Evolutionary conservation across 2,888 invertebrate genomes (phyloP).

Genomic region (Phaedon cochleariae): DNA sequence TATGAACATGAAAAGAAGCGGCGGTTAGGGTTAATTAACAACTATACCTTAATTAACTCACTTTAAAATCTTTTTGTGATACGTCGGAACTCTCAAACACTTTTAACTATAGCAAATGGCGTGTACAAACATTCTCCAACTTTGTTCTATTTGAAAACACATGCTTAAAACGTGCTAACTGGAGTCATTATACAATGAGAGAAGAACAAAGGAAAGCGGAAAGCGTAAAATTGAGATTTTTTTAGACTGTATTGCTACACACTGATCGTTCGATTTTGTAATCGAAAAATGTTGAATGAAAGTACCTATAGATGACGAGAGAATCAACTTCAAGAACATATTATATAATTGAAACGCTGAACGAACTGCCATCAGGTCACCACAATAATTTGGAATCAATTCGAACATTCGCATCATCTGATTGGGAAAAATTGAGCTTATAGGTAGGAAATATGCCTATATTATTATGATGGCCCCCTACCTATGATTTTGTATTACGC

Average conservation of each 20-base stretch:
- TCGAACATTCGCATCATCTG: too few species aligned
- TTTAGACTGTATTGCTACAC: neutral
- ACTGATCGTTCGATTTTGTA: neutral
- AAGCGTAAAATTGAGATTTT: neutral
- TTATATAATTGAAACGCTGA: too few species aligned
- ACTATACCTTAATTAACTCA: constrained; percentile 51
- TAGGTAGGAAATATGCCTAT: too few species aligned
- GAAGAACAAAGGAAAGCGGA: neutral
- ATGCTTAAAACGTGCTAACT: constrained; percentile 9
- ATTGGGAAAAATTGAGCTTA: too few species aligned
- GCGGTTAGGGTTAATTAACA: constrained; percentile 51
- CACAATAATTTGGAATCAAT: too few species aligned
- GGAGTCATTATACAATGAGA: neutral
- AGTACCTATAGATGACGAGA: too few species aligned
- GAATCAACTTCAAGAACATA: too few species aligned
- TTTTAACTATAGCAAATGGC: constrained; percentile 46
- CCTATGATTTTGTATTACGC: too few species aligned
- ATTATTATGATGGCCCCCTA: too few species aligned
- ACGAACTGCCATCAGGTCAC: too few species aligned
- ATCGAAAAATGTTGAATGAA: too few species aligned
- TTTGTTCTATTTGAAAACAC: constrained; percentile 19
- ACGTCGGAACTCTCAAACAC: constrained; percentile 47
- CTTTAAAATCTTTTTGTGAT: constrained; percentile 49
- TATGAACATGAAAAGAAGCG: constrained; percentile 49
- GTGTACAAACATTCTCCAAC: constrained; percentile 39